Conservation (phyloP, 2,113 vertebrate genomes). For the Labrus mixtus region DNA sequence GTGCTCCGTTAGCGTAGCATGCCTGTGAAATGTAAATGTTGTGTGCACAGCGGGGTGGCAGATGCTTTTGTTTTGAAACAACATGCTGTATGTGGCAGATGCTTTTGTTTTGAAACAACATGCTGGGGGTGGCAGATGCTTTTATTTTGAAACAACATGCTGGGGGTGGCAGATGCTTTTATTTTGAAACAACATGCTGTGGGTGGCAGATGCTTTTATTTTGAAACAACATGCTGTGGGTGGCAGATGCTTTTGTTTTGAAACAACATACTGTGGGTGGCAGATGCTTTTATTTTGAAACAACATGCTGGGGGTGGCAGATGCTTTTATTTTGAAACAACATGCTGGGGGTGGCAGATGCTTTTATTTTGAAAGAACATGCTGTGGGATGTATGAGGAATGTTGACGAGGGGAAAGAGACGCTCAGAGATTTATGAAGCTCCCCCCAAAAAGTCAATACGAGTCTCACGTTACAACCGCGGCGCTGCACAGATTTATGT, state of each 20-base stretch:
- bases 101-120: slow-evolving; percentile 37
- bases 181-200: slow-evolving; percentile 39
- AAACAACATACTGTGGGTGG: slow-evolving; percentile 32
- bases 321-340: slow-evolving; percentile 34
- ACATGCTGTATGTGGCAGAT: slow-evolving; percentile 31
- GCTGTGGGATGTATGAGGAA: slow-evolving; percentile 62
- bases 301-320: slow-evolving; percentile 33
- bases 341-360: slow-evolving; percentile 34
- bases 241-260: slow-evolving; percentile 40
- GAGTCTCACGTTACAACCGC: slow-evolving; percentile 81
- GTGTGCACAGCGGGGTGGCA: slow-evolving; percentile 46
- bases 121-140: slow-evolving; percentile 27
- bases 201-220: slow-evolving; percentile 41
- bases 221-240: slow-evolving; percentile 32
- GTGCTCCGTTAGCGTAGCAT: slow-evolving; percentile 38
- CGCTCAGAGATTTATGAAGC: slow-evolving; percentile 81
- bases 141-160: slow-evolving; percentile 46
- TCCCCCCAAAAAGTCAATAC: slow-evolving; percentile 83
- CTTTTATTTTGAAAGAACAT: slow-evolving; percentile 40
- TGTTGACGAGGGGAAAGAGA: slow-evolving; percentile 52
- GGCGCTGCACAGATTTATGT: slow-evolving; percentile 81
- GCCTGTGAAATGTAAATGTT: slow-evolving; percentile 30
- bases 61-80: slow-evolving; percentile 37
- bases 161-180: slow-evolving; percentile 26
- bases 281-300: slow-evolving; percentile 39